These are phyloP conservation scores for Triplophysa rosa DNA, from an alignment of 2,113 vertebrate genomes.

Conservation along the genomic window DNA sequence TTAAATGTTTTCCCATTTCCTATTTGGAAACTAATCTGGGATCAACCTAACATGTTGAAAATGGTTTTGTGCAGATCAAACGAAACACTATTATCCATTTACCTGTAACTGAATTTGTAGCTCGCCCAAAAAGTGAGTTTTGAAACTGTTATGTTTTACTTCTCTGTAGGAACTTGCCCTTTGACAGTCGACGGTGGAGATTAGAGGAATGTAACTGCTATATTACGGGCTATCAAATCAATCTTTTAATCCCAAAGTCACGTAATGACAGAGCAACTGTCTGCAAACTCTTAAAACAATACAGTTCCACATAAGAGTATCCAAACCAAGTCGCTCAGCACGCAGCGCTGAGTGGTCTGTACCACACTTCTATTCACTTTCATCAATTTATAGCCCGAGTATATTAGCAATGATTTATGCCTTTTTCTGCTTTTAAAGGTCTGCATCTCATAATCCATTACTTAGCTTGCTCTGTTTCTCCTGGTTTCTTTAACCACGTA, in stretches of 20 bases:
- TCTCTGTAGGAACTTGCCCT: background rate
- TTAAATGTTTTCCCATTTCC: constrained; percentile 4
- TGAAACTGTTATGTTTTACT: too few relatives aligned
- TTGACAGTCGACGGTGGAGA: background rate
- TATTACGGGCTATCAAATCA: constrained; percentile 14
- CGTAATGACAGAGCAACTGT: constrained; percentile 9
- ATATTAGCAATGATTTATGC: constrained; percentile 47
- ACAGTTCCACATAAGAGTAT: constrained; percentile 19
- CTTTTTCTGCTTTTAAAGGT: constrained; percentile 39
- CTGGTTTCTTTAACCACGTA: constrained; percentile 51
- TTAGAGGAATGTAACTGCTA: constrained; percentile 2
- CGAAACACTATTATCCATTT: background rate
- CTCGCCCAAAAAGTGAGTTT: background rate
- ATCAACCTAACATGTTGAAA: background rate
- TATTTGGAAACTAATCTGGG: constrained; percentile 9
- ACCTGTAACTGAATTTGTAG: background rate
- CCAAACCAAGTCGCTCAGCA: constrained; percentile 8
- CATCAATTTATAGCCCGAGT: constrained; percentile 36
- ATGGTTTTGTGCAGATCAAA: background rate
- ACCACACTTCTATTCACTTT: constrained; percentile 33
- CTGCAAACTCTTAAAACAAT: constrained; percentile 42
- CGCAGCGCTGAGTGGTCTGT: constrained; percentile 12
- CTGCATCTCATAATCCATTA: constrained; percentile 43
- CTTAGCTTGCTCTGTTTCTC: constrained; percentile 34
- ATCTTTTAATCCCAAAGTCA: constrained; percentile 16